Percentiles rank a stretch among this genome's conserved stretches.
Conservation (phyloP, 2,113 vertebrate genomes). For the Dipodomys spectabilis region DNA sequence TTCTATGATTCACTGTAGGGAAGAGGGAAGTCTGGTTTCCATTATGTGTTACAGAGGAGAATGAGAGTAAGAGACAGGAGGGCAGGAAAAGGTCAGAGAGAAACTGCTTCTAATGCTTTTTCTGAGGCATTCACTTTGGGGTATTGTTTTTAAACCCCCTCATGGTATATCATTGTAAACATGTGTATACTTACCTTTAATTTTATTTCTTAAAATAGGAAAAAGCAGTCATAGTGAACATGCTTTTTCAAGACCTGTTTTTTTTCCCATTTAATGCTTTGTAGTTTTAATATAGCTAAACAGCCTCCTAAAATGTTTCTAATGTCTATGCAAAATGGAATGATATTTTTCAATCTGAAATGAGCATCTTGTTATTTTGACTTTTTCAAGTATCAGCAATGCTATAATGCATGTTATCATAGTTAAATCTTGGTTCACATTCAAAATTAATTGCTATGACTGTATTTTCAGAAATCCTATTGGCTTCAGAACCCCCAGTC, state of each 20-base stretch:
- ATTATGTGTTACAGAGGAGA: too few species aligned
- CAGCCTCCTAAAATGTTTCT: slow-evolving; percentile 20
- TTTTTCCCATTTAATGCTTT: not conserved
- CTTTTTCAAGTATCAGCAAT: not conserved
- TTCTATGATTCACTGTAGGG: too few species aligned
- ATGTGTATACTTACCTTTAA: not conserved
- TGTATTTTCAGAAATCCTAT: slow-evolving; percentile 33
- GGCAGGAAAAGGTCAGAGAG: too few species aligned
- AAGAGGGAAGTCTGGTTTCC: too few species aligned
- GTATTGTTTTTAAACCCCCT: not conserved
- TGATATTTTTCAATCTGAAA: not conserved
- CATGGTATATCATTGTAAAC: not conserved
- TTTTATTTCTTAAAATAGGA: slow-evolving; percentile 57
- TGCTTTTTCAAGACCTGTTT: slow-evolving; percentile 19
- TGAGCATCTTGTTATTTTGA: slow-evolving; percentile 20
- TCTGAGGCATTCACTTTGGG: not conserved
- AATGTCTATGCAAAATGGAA: not conserved
- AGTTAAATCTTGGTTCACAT: slow-evolving; percentile 29
- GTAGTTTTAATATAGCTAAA: not conserved
- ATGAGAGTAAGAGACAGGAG: too few species aligned
- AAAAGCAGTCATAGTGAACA: not conserved
- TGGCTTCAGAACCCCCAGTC: not conserved
- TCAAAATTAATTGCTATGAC: slow-evolving; percentile 1
- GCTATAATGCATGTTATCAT: slow-evolving; percentile 2
- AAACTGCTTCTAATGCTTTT: not conserved